Evolutionary conservation across 2,888 invertebrate species (phyloP).

Genomic region (Calliopum simillimum): DNA sequence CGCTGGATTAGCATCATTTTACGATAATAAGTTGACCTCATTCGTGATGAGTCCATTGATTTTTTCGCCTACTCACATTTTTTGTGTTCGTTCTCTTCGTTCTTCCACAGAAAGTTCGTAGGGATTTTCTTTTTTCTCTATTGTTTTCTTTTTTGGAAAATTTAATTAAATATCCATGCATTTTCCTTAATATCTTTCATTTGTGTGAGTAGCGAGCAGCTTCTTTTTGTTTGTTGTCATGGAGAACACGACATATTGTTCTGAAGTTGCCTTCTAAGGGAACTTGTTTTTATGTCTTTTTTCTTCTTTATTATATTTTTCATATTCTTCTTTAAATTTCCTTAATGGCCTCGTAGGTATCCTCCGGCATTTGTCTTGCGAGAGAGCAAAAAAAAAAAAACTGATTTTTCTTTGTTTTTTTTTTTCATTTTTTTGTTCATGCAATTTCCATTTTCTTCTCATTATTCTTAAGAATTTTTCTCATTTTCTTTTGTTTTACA

Average conservation of each 20-base stretch:
- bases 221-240: constrained; percentile 1
- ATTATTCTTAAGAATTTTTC: constrained; percentile 19
- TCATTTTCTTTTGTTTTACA: not conserved
- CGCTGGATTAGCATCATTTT: too few species aligned
- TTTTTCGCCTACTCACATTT: not conserved
- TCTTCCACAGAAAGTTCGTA: not conserved
- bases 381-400: not conserved
- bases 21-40: too few species aligned
- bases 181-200: not conserved
- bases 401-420: not conserved
- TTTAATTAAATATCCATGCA: constrained; percentile 27
- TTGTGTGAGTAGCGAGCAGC: constrained; percentile 4
- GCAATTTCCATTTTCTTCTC: constrained; percentile 32
- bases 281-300: not conserved
- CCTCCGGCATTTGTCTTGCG: constrained; percentile 12
- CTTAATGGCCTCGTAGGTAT: constrained; percentile 22
- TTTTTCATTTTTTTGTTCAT: not conserved
- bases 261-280: not conserved
- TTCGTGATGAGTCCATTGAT: too few species aligned
- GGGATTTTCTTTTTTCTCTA: not conserved
- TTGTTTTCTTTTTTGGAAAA: not conserved
- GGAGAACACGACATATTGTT: constrained; percentile 27
- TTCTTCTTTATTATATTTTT: constrained; percentile 12
- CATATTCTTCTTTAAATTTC: constrained; percentile 22
- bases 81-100: not conserved